These are phyloP conservation scores for Spea multiplicata DNA, from an alignment of 2,113 vertebrate species.

Conservation along the genomic window DNA sequence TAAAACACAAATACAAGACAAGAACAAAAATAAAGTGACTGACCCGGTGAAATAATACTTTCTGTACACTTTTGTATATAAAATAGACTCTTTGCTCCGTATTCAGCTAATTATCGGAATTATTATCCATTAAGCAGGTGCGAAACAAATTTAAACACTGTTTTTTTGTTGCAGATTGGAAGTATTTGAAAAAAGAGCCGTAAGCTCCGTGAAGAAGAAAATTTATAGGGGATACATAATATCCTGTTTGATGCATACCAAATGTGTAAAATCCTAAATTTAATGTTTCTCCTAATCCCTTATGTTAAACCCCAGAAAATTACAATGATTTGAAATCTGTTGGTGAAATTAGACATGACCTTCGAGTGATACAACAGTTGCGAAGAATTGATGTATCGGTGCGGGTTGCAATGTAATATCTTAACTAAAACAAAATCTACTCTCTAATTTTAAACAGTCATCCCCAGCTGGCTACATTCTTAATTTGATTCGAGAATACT, in stretches of 20 bases:
- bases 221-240: conserved; percentile 62
- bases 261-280: conserved; percentile 26
- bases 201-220: conserved; percentile 60
- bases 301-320: conserved; percentile 12
- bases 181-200: conserved; percentile 53
- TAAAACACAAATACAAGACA: no score
- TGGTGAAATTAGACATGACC: conserved; percentile 10
- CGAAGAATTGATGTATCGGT: neutral
- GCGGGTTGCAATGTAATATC: neutral
- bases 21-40: no score
- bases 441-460: neutral
- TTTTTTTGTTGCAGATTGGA: conserved; percentile 61
- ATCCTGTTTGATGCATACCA: conserved; percentile 60
- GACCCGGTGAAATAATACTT: neutral
- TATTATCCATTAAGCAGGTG: conserved; percentile 82
- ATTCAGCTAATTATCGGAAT: conserved; percentile 51
- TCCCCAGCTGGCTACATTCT: neutral
- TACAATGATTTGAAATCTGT: neutral
- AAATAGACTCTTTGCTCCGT: neutral
- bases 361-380: neutral
- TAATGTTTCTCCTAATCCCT: conserved; percentile 38
- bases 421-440: conserved; percentile 9
- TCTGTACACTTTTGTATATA: neutral
- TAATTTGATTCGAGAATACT: neutral
- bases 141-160: conserved; percentile 72